A percentile compares a stretch with the other conserved stretches of the same genome.
Conservation (phyloP, 1,140 invertebrate genomes). For the Drosophila bipectinata region DNA sequence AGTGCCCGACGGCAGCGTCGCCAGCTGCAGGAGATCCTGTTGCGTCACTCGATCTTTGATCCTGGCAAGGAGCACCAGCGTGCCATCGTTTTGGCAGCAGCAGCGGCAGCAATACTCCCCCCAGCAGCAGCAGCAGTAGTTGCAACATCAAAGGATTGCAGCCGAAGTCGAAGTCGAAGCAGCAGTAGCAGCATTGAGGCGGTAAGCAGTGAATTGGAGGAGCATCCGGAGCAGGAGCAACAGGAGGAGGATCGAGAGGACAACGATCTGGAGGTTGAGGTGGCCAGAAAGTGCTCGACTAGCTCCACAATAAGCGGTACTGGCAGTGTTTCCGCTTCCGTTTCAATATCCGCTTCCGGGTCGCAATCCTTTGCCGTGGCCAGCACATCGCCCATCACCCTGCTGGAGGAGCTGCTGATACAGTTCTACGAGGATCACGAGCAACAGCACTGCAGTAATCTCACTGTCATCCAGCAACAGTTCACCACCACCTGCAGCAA, state of each 20-base stretch:
- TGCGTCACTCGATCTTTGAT: constrained; percentile 77
- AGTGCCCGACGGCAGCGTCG: constrained; percentile 73
- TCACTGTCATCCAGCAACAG: constrained; percentile 48
- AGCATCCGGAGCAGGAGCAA: constrained; percentile 15
- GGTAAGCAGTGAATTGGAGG: constrained; percentile 43
- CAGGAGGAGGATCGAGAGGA: constrained; percentile 5
- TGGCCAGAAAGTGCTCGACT: constrained; percentile 46
- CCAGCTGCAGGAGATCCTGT: constrained; percentile 73
- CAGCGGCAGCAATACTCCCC: constrained; percentile 52
- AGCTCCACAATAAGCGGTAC: constrained; percentile 42
- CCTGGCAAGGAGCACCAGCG: constrained; percentile 65
- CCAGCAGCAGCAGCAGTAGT: constrained; percentile 13
- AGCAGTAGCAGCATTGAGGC: constrained; percentile 38
- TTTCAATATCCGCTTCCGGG: constrained; percentile 47
- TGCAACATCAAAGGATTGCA: constrained; percentile 14
- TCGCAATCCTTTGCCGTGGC: constrained; percentile 42
- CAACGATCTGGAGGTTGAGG: constrained; percentile 4
- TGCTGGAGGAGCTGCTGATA: constrained; percentile 76
- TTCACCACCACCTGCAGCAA: constrained; percentile 39
- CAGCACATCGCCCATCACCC: constrained; percentile 50
- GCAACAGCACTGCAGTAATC: constrained; percentile 49
- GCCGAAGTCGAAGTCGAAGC: constrained; percentile 7
- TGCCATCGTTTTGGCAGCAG: constrained; percentile 62
- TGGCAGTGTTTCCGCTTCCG: constrained; percentile 43
- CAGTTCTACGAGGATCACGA: constrained; percentile 80